Evolutionary conservation across 1,140 invertebrate genomes (phyloP), one percentile per base, ranked within the genome.

Genomic region (Eriocheir sinensis): DNA sequence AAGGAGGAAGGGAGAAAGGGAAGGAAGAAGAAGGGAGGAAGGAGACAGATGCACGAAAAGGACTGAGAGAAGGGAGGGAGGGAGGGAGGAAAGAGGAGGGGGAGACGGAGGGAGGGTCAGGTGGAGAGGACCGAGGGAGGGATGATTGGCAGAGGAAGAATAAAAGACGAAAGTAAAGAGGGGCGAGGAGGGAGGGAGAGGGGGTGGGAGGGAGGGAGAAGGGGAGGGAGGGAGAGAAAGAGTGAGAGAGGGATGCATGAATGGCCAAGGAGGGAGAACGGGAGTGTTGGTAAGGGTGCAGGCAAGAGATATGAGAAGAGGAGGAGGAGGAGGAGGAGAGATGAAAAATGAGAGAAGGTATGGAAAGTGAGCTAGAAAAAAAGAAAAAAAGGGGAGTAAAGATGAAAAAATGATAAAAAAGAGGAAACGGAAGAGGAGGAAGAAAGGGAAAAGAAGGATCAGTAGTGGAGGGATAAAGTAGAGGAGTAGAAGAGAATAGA

Each of bases 141-240:
- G 60, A 72, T 72, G 60, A 72, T n/a, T 72, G 60, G 60, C 60
- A n/a, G 60, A 72, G 27, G 60, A n/a, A 72, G 60, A 72, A 72
- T 72, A 72, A n/a, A 72, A 72, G 60, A 72, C 21, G 21, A n/a
- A 21, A 72, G 60, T n/a, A 4, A 72, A 72, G 60, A n/a, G n/a
- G 9, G 41, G 17, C 2, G 27, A 30, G 21, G 44, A n/a, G n/a
- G n/a, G 88, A n/a, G 30, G 40, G 88, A 30, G 44, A 53, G 15
- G 27, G 44, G 30, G 32, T 30, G 27, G 44, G 89, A 90, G 32
- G 32, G 27, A 36, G 32, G 17, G n/a, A 53, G 44, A 38, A n/a
- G n/a, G 3, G 21, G 41, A 34, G 8, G 48, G 34, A 60, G 89
- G 0, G 48, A 36, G 32, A n/a, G n/a, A 53, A 32, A 38, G n/a